Base-by-base conservation (phyloP, 2,888 invertebrate genomes). In the Loripinus fragilis region DNA sequence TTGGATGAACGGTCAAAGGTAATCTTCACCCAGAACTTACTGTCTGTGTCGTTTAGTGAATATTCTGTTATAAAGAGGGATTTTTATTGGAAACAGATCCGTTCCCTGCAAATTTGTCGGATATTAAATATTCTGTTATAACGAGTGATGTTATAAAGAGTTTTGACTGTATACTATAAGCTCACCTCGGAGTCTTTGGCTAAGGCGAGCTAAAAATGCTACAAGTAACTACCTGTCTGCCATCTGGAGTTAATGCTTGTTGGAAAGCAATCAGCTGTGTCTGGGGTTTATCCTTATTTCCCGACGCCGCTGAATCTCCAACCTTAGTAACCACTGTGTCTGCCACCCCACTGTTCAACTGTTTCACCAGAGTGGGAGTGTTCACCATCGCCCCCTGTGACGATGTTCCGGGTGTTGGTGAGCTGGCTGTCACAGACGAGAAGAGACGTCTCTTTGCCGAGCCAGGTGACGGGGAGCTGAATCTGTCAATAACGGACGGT, bases 371-470 rank as follows among this genome's bases (percentile, higher is more conserved):
- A 15, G 52, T 30, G 7, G 69, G 42, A 0, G 25, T 42, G 1
- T 25, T 8, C 1, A 28, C 25, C 7, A 7, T 1, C 25, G 42
- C 23, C 2, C 15, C 23, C 25, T 41, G 45, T 5, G 45, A 23
- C 0, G 67, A 28, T 2, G 71, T 25, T 7, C 48, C 48, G 0
- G 45, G 10, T 0, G 60, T 81, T 20, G 30, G 33, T 10, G 60
- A 33, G 60, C 12, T 20, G 33, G 33, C 5, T 8, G 30, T 30
- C 15, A 17, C 8, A 33, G 73, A 80, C 45, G 78, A 85, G 84
- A 94, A 94, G 35, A 94, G 88, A 28, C 93, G 90, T 33, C 94
- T 89, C 81, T 93, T 93, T 50, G 93, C 93, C 76, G 86, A 91
- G 17, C 93, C 91, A 33, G 92, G 91, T 5, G 90, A 89, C 0